Conservation (phyloP, 2,113 vertebrate species). For the Saccopteryx leptura region DNA sequence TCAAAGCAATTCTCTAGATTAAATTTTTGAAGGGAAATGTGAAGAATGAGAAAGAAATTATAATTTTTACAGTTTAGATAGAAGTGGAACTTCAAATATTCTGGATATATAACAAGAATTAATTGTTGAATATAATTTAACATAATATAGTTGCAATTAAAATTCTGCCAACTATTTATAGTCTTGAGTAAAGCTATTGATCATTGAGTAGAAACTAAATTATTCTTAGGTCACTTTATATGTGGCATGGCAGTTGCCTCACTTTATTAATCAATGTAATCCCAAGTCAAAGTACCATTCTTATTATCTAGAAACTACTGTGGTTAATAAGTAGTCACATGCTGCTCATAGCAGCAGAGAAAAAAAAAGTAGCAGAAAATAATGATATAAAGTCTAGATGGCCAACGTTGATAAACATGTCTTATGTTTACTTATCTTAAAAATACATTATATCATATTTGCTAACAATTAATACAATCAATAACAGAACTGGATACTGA, state of each 20-base stretch:
- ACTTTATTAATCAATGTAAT: background rate
- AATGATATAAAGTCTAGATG: background rate
- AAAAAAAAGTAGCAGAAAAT: background rate
- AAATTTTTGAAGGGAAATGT: background rate
- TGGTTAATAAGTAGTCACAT: background rate
- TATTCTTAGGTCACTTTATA: slow-evolving; percentile 1
- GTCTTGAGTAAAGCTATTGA: background rate
- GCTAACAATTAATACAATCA: background rate
- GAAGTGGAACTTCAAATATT: background rate
- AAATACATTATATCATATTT: background rate
- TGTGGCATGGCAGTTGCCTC: background rate
- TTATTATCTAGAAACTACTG: background rate
- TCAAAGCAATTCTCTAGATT: background rate
- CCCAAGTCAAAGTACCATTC: background rate
- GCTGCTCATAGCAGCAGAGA: background rate
- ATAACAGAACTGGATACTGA: background rate
- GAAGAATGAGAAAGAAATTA: background rate
- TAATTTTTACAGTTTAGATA: background rate
- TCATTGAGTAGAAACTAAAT: background rate
- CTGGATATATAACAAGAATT: background rate
- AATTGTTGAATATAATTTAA: slow-evolving; percentile 15
- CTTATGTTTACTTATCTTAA: background rate
- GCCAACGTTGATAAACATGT: background rate
- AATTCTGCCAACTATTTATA: background rate
- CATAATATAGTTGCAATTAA: slow-evolving; percentile 26